Base-by-base conservation (phyloP, 2,888 invertebrate species). In the Apomyelois bistriatella region DNA sequence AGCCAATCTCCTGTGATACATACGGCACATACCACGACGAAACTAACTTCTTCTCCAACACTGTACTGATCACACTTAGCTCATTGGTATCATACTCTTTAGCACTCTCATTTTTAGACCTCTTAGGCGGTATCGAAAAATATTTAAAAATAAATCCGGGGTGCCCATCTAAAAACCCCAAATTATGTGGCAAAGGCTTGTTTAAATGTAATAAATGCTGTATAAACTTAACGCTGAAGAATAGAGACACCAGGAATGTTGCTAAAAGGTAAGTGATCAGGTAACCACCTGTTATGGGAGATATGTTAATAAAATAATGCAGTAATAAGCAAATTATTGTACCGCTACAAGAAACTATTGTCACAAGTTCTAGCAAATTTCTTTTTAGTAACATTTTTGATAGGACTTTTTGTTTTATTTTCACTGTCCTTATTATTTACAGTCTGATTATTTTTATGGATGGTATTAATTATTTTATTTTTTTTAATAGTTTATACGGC, bases 161-260 rank as follows among this genome's bases (percentile, higher is more conserved):
- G 59, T 82, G 81, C 9, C 77, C 69, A 28, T 67, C 32, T 62
- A 3, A 76, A 48, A n/a, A 82, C 55, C 82, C 79, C n/a, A 84
- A 58, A 62, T 90, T 83, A 64, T 85, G 87, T 55, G 84, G 84
- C 22, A 92, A 47, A 5, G 92, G 92, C 63, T 90, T 91, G 60
- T 90, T 92, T 56, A 91, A 75, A 59, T 79, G 80, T 49, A 93
- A 69, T 53, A 92, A 66, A 79, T 87, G 91, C 65, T 92, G 91
- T 22, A 93, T 82, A 66, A 85, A 80, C 62, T 86, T 83, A 66
- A 92, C 91, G 72, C 92, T 91, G 41, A 89, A 55, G 61, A 85
- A 82, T 46, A 92, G 66, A 1, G 92, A 87, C 0, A 77, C 56
- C 36, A 91, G 64, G 72, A 91, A 90, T 40, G 91, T 58, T 36